Evolutionary conservation across 2,113 vertebrate species (phyloP), one percentile per base, ranked within the genome.

Genomic region (Onychostoma macrolepis): DNA sequence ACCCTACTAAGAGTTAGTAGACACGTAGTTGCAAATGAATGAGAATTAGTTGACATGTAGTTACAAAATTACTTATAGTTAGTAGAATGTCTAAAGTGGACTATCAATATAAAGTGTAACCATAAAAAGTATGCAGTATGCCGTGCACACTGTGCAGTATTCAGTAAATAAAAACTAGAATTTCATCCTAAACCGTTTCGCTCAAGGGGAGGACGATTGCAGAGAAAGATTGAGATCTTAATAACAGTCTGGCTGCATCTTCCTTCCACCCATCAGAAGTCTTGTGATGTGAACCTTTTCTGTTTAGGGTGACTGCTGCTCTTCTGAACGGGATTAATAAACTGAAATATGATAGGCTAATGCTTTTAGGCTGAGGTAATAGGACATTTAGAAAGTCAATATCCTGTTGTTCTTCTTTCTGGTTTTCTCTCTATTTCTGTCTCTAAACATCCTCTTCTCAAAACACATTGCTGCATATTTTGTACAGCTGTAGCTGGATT

Each of bases 171-270:
- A 41, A 26, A 45, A 11, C 24, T 41, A 45, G 72, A 26, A 17
- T 76, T 76, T 3, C 12, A 26, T 45, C 26, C 41, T 7, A 8
- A 26, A 48, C 28, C 6, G 3, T 48, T 76, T 76, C 24, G 72
- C 72, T 76, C n/a, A 76, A 48, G 72, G 72, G 41, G 41, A 76
- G 72, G 24, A 75, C 24, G 38, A 75, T 75, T 26, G 21, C 24
- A 75, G 38, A 43, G n/a, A 76, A 48, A 76, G 6, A 76, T 76
- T 76, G 24, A 43, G 24, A 76, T 76, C 72, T 76, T 76, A 76
- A 76, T 76, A 48, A 45, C 72, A 76, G 41, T 76, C 72, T 8
- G 41, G 24, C 28, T 76, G 72, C 72, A 76, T 45, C 72, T 76
- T 76, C n/a, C 41, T 28, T n/a, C 41, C 24, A 76, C 9, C 72